Base-by-base conservation (phyloP, 2,113 vertebrate genomes). In the Gallinago paraguaiae region DNA sequence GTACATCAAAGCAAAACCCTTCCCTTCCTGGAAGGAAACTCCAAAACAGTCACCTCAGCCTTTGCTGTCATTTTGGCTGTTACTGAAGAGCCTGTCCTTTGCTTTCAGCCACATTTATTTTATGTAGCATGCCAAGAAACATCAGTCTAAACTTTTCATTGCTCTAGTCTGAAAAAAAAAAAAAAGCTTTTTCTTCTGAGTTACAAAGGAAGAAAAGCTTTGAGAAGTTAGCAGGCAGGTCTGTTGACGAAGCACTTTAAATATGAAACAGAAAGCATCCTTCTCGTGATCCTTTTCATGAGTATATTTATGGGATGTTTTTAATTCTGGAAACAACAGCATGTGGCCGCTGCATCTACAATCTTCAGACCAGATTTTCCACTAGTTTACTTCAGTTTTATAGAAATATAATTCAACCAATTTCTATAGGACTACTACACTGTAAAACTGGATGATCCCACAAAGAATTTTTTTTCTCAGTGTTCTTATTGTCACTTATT, bases 81-180 rank as follows among this genome's bases (percentile, higher is more conserved):
- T 84, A 75, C 0, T 4, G 72, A 75, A 81, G 45, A 71, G 37
- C 37, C 53, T 39, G 51, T 68, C 80, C 82, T 75, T 72, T 76
- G 41, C 86, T 78, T 82, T 76, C 48, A 95, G 82, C 56, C 53
- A 68, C 25, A 18, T 83, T 87, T 56, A 46, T 72, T 89, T 89
- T 96, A 65, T 22, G 43, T 30, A 85, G 45, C 22, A 51, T 56
- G 41, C 81, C 53, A 92, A 82, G 90, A 88, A 91, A 86, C 74
- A 33, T 35, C 76, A 94, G 75, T 63, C 65, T 80, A 95, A 95
- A 91, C 41, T 94, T 86, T 64, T 94, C 60, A 76, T 90, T 50
- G 24, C 80, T 87, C 39, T 80, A 85, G 64, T 70, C 65, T 89
- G 59, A 80, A 94, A 91, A 90, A 57, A 57, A 57, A 68, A 43